phyloP scores from a whole-genome alignment of 2,797 vertebrate genomes.

The Centroberyx gerrardi region DNA sequence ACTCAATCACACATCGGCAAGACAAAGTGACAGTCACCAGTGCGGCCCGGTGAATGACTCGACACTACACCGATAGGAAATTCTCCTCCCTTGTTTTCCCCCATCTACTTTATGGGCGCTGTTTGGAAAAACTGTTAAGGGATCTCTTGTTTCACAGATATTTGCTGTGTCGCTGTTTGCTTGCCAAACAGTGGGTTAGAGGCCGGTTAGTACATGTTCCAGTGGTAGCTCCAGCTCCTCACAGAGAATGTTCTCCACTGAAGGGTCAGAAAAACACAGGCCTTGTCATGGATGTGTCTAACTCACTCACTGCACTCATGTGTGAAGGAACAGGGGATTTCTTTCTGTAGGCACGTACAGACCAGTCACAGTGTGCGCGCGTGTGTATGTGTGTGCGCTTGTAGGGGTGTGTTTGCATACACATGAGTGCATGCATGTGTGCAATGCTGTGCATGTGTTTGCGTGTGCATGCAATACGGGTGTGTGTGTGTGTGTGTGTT shows the following conservation, averaged over 20 bases:
- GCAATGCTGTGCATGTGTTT: neutral
- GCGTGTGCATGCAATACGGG: neutral
- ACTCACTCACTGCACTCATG: conserved; percentile 44
- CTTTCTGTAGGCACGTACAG: conserved; percentile 23
- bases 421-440: too few relatives aligned
- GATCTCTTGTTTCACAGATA: conserved; percentile 32
- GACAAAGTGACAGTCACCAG: neutral
- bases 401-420: too few relatives aligned
- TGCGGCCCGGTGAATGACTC: neutral
- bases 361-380: neutral
- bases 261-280: conserved; percentile 38
- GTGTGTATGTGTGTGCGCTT: too few relatives aligned
- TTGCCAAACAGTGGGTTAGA: neutral
- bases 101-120: neutral
- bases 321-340: conserved; percentile 38
- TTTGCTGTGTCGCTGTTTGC: conserved; percentile 20
- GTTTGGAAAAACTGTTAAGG: conserved; percentile 16
- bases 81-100: neutral
- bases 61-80: neutral
- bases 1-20: neutral
- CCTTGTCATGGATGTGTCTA: conserved; percentile 22
- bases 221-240: neutral
- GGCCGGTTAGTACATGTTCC: conserved; percentile 49
- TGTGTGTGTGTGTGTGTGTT: conserved; percentile 12
- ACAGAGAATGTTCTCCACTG: conserved; percentile 19